These are phyloP conservation scores for Trichacis sp. DNA, from an alignment of 2,888 invertebrate species.

Conservation along the genomic window DNA sequence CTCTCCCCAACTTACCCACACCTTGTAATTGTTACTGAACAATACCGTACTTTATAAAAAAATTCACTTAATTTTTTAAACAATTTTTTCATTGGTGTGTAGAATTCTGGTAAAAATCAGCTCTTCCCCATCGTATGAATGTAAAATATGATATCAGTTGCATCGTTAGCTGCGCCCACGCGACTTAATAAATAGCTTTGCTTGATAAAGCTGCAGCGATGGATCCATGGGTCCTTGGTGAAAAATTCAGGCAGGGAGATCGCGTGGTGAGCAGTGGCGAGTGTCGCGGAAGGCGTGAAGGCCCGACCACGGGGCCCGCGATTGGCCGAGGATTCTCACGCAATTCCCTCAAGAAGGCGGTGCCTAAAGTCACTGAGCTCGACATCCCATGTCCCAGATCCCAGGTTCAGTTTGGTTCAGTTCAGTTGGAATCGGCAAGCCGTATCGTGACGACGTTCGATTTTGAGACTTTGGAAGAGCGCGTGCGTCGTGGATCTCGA, in stretches of 20 bases:
- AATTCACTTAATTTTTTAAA: no score
- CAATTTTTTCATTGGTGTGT: no score
- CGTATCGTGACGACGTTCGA: constrained; percentile 20
- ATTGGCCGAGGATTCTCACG: constrained; percentile 25
- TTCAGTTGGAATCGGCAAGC: constrained; percentile 57
- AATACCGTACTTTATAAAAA: no score
- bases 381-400: neutral
- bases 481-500: constrained; percentile 38
- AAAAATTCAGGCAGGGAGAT: no score
- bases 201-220: constrained; percentile 12
- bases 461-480: constrained; percentile 21
- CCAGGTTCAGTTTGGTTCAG: neutral
- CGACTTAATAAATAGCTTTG: neutral
- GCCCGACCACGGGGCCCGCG: neutral
- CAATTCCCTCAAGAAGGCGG: constrained; percentile 20
- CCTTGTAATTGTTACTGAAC: no score
- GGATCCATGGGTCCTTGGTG: constrained; percentile 29
- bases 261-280: no score
- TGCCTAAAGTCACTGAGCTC: constrained; percentile 25
- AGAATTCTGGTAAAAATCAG: no score
- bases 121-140: no score
- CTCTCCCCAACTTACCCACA: no score
- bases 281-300: constrained; percentile 20
- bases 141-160: no score
- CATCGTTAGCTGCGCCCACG: neutral